These are phyloP conservation scores for Podargus strigoides DNA, from an alignment of 2,797 vertebrate species.

Conservation along the genomic window DNA sequence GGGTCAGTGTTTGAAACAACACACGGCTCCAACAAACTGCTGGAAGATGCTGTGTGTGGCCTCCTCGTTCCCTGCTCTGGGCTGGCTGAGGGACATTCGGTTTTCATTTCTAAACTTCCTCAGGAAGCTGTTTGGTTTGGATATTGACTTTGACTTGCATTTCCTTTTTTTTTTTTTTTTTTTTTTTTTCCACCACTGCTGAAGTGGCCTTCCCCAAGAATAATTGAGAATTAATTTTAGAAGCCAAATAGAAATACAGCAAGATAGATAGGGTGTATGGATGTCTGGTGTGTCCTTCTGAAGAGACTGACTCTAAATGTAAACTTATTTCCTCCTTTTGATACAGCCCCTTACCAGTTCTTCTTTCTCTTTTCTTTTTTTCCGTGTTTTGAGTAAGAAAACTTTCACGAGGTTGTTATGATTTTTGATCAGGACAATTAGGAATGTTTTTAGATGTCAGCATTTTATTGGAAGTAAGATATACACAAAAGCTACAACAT, in stretches of 20 bases:
- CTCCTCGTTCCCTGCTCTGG: not conserved
- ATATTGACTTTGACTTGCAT: not conserved
- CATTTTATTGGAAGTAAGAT: not conserved
- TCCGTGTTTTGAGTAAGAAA: not conserved
- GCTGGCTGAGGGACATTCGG: not conserved
- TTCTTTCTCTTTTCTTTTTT: not conserved
- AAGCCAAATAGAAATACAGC: not conserved
- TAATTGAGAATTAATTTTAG: not conserved
- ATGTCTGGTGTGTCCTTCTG: not conserved
- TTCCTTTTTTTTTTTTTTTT: not conserved
- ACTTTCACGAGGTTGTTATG: not conserved
- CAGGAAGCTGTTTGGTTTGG: not conserved
- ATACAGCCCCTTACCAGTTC: not conserved
- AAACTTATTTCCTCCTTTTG: not conserved
- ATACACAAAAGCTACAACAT: not conserved
- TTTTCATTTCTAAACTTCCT: not conserved
- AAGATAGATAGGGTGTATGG: not conserved
- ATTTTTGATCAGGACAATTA: not conserved
- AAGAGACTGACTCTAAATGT: not conserved
- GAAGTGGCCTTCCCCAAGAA: not conserved
- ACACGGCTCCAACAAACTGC: not conserved
- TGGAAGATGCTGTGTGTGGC: not conserved
- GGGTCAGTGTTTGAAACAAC: not conserved
- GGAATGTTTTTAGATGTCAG: not conserved
- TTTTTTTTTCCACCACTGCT: too few species aligned